Base-by-base conservation (phyloP, 1,140 invertebrate species). In the Camponotus floridanus region DNA sequence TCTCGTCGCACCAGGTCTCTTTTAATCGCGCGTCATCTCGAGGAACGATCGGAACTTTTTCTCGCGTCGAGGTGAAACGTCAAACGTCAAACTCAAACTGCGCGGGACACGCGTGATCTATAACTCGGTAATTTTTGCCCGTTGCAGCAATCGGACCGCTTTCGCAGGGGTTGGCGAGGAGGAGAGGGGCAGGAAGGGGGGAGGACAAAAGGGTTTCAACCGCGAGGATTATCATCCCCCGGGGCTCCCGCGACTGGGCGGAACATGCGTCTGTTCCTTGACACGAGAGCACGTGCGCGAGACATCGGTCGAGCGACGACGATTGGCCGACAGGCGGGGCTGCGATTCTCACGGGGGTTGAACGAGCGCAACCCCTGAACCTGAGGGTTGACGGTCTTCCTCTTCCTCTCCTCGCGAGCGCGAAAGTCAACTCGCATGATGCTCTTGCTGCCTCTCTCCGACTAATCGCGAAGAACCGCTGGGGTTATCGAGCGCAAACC, bases 311-410 rank as follows among this genome's bases (percentile, higher is more conserved):
- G 15, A 7, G 7, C 39, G 67, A 48, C 13, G 62, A 62, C 74
- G 84, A 94, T 94, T 94, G 94, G 94, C 73, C 61, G 84, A 74
- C 79, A 89, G 94, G 94, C 91, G 94, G 91, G 81, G 92, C 87
- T 78, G 59, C 87, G 88, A 89, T 83, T 85, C 79, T 85, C 39
- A 31, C n/a, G 26, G 68, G 59, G 68, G 61, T 73, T 55, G 87
- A 73, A 73, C 36, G 78, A 67, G 33, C 62, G 78, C 84, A 86
- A 85, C 88, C 88, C 81, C 80, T 71, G 64, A 62, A n/a, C 59
- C 55, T 26, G 15, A 65, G 33, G 11, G 62, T 31, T 33, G 42
- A 68, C 9, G 57, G 42, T 42, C 55, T 71, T 59, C 67, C 61
- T 18, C 55, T 21, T 36, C 9, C 59, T 26, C 15, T 26, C 36